Conservation (phyloP, 1,140 invertebrate genomes). For the Ruditapes philippinarum region DNA sequence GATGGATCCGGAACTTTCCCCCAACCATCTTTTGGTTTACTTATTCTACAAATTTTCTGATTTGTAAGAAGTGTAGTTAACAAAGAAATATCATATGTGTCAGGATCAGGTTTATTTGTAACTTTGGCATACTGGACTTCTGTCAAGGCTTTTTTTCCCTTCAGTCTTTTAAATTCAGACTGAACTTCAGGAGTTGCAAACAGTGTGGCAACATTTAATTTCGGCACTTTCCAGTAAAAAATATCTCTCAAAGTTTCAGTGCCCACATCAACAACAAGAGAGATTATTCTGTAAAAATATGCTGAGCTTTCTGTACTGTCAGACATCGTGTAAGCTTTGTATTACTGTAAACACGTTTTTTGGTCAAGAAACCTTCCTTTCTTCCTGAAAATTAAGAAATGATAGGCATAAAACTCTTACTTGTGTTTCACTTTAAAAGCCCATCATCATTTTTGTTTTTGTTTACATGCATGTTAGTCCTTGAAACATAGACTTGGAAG, state of each 20-base stretch:
- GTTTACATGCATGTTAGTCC: too few species aligned
- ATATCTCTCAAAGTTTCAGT: background rate
- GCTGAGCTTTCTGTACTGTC: background rate
- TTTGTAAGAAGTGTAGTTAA: background rate
- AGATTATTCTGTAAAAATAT: background rate
- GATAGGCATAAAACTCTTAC: too few species aligned
- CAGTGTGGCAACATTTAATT: background rate
- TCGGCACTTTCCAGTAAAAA: background rate
- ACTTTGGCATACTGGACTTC: background rate
- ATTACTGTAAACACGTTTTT: too few species aligned
- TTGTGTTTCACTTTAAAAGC: too few species aligned
- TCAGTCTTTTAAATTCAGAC: background rate
- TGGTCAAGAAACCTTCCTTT: too few species aligned
- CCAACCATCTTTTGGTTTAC: too few species aligned
- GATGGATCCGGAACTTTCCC: background rate
- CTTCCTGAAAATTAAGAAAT: too few species aligned
- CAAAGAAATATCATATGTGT: conserved; percentile 5
- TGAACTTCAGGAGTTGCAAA: background rate
- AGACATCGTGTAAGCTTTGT: background rate
- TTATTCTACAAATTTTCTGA: background rate
- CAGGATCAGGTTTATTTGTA: background rate
- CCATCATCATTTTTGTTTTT: too few species aligned
- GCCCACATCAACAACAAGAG: background rate
- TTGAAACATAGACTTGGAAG: too few species aligned
- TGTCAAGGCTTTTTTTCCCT: background rate